These are phyloP conservation scores for Calliphora vomitoria DNA, from an alignment of 2,888 invertebrate species.

Conservation along the genomic window DNA sequence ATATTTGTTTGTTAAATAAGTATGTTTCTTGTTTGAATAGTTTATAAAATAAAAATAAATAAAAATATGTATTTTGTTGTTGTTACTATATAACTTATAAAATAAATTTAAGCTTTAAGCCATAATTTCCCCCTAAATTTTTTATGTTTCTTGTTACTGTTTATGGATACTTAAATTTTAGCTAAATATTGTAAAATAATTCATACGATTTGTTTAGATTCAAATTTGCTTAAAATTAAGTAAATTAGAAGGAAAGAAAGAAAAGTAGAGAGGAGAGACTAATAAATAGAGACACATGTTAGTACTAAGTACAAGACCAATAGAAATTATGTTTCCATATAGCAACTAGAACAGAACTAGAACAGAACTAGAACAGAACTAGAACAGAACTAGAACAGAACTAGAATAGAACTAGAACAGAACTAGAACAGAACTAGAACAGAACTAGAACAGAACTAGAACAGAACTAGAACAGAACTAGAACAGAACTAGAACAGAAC, in stretches of 20 bases:
- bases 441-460: neutral
- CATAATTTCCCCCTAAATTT: conserved; percentile 1
- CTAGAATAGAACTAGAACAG: neutral
- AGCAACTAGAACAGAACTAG: neutral
- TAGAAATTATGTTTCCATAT: conserved; percentile 13
- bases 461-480: neutral
- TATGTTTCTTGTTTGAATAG: conserved; percentile 20
- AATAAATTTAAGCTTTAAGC: conserved; percentile 58
- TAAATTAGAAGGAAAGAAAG: neutral
- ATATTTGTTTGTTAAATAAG: conserved; percentile 14
- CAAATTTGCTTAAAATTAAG: conserved; percentile 45
- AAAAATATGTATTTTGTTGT: conserved; percentile 29
- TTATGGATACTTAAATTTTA: conserved; percentile 41
- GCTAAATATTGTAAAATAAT: conserved; percentile 34
- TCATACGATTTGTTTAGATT: neutral
- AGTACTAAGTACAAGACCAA: neutral
- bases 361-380: neutral
- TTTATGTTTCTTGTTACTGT: neutral
- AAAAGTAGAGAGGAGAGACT: neutral
- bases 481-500: neutral
- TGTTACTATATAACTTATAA: conserved; percentile 41
- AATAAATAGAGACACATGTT: neutral
- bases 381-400: neutral
- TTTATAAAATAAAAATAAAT: conserved; percentile 44
- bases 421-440: neutral